phyloP scores from a whole-genome alignment of 23 tunicate species.

The Oikopleura vanhoeffeni region DNA sequence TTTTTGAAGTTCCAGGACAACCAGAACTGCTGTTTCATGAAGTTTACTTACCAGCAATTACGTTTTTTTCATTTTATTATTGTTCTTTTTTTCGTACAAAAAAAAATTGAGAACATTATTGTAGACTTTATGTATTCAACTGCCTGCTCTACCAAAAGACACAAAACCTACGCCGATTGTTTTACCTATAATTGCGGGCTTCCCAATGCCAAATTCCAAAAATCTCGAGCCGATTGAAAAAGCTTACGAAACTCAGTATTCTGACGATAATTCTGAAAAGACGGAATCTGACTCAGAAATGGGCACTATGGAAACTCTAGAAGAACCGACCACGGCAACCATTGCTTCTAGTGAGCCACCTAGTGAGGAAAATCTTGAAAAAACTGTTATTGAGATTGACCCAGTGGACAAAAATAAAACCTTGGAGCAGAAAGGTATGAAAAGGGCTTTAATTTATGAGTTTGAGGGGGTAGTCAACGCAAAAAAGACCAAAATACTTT shows the following conservation, averaged over 20 bases:
- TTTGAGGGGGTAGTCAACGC: too few species aligned
- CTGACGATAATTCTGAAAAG: not conserved
- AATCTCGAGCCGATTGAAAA: not conserved
- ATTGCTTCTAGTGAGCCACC: not conserved
- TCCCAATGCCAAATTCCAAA: not conserved
- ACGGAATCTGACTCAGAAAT: not conserved
- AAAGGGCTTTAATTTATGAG: too few species aligned
- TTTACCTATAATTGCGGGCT: not conserved
- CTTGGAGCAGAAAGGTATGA: too few species aligned
- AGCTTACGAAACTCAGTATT: not conserved
- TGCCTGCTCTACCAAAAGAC: not conserved
- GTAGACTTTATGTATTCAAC: too few species aligned
- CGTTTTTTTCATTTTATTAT: too few species aligned
- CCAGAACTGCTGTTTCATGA: too few species aligned
- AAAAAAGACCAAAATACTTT: too few species aligned
- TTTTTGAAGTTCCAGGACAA: too few species aligned
- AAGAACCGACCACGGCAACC: not conserved
- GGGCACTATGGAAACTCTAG: not conserved
- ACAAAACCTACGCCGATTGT: not conserved
- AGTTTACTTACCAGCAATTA: too few species aligned
- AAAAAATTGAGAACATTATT: too few species aligned
- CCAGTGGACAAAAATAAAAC: not conserved
- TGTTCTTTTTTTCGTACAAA: too few species aligned
- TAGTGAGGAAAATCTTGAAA: not conserved
- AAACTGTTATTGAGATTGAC: not conserved